Conservation (phyloP, 2,113 vertebrate genomes). For the Cyrtonyx montezumae region DNA sequence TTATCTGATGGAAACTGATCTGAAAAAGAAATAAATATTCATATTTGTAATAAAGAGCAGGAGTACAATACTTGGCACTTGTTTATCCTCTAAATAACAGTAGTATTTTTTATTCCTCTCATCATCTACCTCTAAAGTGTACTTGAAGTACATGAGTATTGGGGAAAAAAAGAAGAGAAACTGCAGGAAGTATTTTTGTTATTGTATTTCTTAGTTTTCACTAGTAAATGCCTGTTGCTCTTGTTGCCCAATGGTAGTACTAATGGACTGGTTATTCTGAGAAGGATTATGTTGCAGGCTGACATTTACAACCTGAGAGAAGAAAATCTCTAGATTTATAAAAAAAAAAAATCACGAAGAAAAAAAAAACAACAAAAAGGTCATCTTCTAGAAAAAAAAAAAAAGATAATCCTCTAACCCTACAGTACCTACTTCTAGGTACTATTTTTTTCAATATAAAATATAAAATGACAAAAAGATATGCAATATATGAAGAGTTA, state of each 20-base stretch:
- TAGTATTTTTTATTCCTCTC: background rate
- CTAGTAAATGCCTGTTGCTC: background rate
- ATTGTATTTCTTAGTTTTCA: background rate
- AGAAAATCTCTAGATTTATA: background rate
- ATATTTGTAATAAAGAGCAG: background rate
- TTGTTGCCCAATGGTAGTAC: background rate
- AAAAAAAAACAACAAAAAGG: background rate
- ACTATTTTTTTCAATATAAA: background rate
- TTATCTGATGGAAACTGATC: background rate
- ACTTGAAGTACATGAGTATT: background rate
- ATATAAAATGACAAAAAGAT: background rate
- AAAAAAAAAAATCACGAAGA: background rate
- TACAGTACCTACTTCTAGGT: background rate
- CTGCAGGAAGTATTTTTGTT: background rate
- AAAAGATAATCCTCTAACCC: fast-evolving
- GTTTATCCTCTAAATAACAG: background rate
- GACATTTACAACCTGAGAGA: background rate
- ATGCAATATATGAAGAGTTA: background rate
- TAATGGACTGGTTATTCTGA: background rate
- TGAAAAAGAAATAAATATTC: background rate
- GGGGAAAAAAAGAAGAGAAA: background rate
- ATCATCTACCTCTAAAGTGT: background rate
- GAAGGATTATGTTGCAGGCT: background rate
- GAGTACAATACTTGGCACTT: background rate
- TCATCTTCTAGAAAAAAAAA: background rate